Base-by-base conservation (phyloP, 2,888 invertebrate species). In the Drosophila aldrichi region DNA sequence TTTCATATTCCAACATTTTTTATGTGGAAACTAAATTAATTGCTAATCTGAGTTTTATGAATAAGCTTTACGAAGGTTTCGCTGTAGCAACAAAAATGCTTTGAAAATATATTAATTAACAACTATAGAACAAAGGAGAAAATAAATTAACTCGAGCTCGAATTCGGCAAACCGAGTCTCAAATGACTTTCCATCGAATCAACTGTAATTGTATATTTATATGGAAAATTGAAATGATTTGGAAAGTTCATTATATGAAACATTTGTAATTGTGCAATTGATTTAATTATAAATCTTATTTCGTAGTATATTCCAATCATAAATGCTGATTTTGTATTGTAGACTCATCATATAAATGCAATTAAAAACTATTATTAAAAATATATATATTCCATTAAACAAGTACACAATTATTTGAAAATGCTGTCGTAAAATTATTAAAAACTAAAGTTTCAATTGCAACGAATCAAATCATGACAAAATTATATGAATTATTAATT, bases 1-100 rank as follows among this genome's bases (percentile, higher is more conserved):
- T 70, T 81, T 77, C 12, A 41, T 51, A 40, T 58, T 56, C 52
- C 18, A 55, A 36, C 10, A 41, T 3, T 48, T 51, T 34, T 18
- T 51, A 55, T 32, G 25, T 65, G 29, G n/a, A 22, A 67, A 48
- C 29, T 54, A 49, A 60, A 61, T 67, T 38, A 41, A 61, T 62
- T 61, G 43, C 49, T 52, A 38, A 64, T 40, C 48, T 62, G 59
- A 40, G 55, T 72, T 72, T 49, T 77, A 74, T 82, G 65, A 70
- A 83, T 76, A 81, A 85, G 84, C 83, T 90, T 89, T 83, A 89
- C 82, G 81, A 78, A 90, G 91, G 91, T 91, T 91, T 91, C 91
- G 91, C 91, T 87, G 76, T 71, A 81, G 75, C 65, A 69, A 82
- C 46, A 72, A 72, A 79, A 71, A 61, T 52, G 82, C 60, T 69